Conservation (phyloP, 2,888 invertebrate species). For the Zaprionus lineosus region DNA sequence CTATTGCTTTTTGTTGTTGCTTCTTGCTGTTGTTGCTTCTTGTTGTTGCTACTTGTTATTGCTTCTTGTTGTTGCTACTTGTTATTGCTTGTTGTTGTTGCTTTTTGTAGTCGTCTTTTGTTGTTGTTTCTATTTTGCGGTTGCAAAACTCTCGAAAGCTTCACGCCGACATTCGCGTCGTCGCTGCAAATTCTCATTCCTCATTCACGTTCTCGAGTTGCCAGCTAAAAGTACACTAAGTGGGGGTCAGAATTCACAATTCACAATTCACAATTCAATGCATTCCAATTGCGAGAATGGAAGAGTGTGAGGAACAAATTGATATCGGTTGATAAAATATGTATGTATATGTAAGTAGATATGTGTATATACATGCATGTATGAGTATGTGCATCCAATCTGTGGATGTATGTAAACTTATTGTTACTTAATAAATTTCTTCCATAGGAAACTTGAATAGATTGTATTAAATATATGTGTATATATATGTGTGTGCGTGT, state of each 20-base stretch:
- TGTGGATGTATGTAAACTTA: constrained; percentile 10
- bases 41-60: constrained; percentile 48
- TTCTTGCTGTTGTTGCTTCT: constrained; percentile 22
- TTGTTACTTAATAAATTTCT: constrained; percentile 24
- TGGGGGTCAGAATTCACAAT: too few species aligned
- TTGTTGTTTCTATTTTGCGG: constrained; percentile 39
- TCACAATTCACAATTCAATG: constrained; percentile 49
- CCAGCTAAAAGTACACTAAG: constrained; percentile 34
- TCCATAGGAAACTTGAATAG: not conserved
- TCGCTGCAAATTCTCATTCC: constrained; percentile 36
- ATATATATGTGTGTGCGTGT: too few species aligned
- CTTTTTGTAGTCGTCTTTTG: constrained; percentile 16
- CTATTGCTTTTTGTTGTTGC: constrained; percentile 11
- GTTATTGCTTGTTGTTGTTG: not conserved
- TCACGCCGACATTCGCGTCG: constrained; percentile 3
- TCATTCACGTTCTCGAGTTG: constrained; percentile 40
- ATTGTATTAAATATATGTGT: not conserved
- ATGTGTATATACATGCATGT: not conserved
- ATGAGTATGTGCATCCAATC: constrained; percentile 1
- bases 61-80: not conserved
- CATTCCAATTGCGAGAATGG: constrained; percentile 54
- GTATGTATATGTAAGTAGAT: not conserved
- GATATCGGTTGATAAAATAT: constrained; percentile 40
- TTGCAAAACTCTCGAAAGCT: constrained; percentile 60
- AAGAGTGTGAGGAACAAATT: constrained; percentile 51